Base-by-base conservation (phyloP, 2,797 vertebrate species). In the Simalia tracyae region DNA sequence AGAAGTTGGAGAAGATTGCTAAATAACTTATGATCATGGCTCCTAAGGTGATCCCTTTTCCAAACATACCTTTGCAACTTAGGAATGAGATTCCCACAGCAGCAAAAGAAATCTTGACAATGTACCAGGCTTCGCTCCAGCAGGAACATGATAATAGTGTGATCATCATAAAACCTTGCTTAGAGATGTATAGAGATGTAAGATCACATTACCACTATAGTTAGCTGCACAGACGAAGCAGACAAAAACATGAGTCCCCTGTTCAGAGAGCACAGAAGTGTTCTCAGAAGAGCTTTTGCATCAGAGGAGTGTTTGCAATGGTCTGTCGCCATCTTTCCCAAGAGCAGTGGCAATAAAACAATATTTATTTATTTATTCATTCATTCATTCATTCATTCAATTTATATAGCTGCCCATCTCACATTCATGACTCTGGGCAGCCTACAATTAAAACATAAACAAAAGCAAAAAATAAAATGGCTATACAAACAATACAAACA, bases 231-330 rank as follows among this genome's bases (percentile, higher is more conserved):
- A 46, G 89, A 88, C 95, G 95, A 95, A 95, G 92, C 86, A 85
- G 92, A 87, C 66, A 93, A 93, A 92, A 94, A 87, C 59, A 92
- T 91, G 0, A 91, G 93, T 94, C 91, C 91, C 95, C 95, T 91
- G 93, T 87, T 94, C 91, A 0, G 28, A 89, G 90, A 91, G 86
- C 92, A 94, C 89, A 88, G 66, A 89, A 94, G 94, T 94, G 92
- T 61, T 92, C 85, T 96, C 7, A 19, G 17, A 92, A 96, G 96
- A 91, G 5, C 94, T 60, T 95, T 95, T 94, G 92, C 95, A 95
- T 94, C 68, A 66, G 92, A 91, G 68, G 88, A 95, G 63, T 4
- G 81, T 0, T 22, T 90, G 93, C 93, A 94, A 66, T 60, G 60
- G 89, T 92, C 90, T 88, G 14, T 90, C 91, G 94, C 92, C 89